Evolutionary conservation across 2,888 invertebrate genomes (phyloP), one percentile per base, ranked within the genome.

Genomic region (Eupithecia inturbata): DNA sequence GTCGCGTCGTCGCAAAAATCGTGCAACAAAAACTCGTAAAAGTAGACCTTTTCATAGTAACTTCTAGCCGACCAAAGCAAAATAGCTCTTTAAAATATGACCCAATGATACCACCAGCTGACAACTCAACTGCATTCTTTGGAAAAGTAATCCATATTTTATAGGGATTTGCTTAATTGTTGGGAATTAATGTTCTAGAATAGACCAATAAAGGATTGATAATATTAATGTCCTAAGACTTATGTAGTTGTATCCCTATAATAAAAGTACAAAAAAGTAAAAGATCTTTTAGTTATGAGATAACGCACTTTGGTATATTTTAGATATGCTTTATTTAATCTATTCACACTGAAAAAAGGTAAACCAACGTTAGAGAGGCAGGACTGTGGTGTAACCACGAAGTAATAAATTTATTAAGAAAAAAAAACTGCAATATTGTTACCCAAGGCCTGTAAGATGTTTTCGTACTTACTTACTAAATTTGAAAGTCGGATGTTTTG

Each of bases 71-170:
- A 26, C 57, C 57, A 57, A 57, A 57, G 12, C 22, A 57, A 53
- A 10, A 53, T 22, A 26, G 22, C 22, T 12, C 26, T 22, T 22
- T 7, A 22, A 26, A 57, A 26, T 22, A 22, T 53, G 53, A 22
- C 53, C 53, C 53, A 53, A 28, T 31, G 62, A 62, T 62, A 62
- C 62, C 62, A 62, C 62, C 62, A 62, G 62, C 62, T 62, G 28
- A 62, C 19, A 31, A 31, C 28, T 62, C 57, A 57, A 62, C 31
- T 62, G 7, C 28, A 28, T 60, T 62, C 31, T 9, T 2, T 28
- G 62, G 16, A 31, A 31, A 31, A 62, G 62, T 19, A 31, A 62
- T 22, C 22, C 9, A 62, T 19, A 31, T 31, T 28, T 31, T 31
- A 5, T 49, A 49, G 49, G 49, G 49, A 53, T 53, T n/a, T 22